Evolutionary conservation across 1,140 invertebrate species (phyloP).

Genomic region (Amyelois transitella): DNA sequence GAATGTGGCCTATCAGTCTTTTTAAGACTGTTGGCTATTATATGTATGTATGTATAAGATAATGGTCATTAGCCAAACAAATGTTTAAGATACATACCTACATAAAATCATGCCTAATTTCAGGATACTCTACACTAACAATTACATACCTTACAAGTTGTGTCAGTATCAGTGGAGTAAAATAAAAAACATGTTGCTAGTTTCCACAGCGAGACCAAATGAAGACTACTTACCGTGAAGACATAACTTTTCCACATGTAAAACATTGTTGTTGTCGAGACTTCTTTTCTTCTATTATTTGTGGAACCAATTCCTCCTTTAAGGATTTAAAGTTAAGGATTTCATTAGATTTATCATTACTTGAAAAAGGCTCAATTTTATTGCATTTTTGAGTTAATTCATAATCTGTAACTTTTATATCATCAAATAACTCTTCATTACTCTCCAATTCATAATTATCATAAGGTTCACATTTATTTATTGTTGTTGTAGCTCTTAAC

Average conservation of each 20-base stretch:
- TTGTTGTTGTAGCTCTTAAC: slow-evolving; percentile 23
- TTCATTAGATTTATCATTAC: not conserved
- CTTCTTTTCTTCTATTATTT: slow-evolving; percentile 20
- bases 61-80: not conserved
- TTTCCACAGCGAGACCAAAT: not conserved
- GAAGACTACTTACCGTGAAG: slow-evolving; percentile 49
- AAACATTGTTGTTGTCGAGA: slow-evolving; percentile 57
- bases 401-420: not conserved
- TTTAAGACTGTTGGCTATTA: too few relatives aligned
- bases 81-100: too few relatives aligned
- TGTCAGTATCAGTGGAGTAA: too few relatives aligned
- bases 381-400: not conserved
- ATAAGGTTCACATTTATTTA: slow-evolving; percentile 9
- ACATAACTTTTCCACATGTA: slow-evolving; percentile 71
- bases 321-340: not conserved
- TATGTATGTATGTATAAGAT: not conserved
- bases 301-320: not conserved
- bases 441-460: slow-evolving; percentile 2
- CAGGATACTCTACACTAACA: too few relatives aligned
- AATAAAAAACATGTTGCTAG: not conserved
- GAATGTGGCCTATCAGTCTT: too few relatives aligned
- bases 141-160: not conserved
- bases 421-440: slow-evolving; percentile 4
- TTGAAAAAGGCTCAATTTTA: not conserved
- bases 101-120: too few relatives aligned